Conservation (phyloP, 2,797 vertebrate genomes). For the Lithobates pipiens region DNA sequence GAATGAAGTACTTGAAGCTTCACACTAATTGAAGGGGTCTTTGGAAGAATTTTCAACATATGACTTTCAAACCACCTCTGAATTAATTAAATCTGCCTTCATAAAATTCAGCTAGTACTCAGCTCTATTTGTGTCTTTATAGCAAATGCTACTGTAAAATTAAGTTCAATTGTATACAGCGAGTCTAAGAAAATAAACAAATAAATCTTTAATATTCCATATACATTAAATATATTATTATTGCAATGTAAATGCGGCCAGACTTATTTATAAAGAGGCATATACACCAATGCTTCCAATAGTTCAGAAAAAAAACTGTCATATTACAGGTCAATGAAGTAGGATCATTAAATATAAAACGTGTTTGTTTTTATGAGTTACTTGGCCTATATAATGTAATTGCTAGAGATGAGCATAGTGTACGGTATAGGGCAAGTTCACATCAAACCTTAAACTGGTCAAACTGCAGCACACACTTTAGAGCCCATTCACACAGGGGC, state of each 20-base stretch:
- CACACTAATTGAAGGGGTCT: constrained; percentile 36
- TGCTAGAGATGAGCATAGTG: too few species aligned
- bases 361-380: too few species aligned
- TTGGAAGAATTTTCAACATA: constrained; percentile 15
- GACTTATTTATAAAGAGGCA: too few species aligned
- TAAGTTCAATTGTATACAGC: background rate
- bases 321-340: too few species aligned
- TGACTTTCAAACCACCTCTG: constrained; percentile 31
- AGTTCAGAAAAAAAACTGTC: background rate
- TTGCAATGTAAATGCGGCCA: too few species aligned
- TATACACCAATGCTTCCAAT: background rate
- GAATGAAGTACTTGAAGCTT: constrained; percentile 30
- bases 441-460: too few species aligned
- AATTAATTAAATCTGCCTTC: constrained; percentile 15
- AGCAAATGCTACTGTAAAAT: background rate
- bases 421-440: too few species aligned
- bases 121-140: background rate
- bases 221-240: background rate
- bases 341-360: too few species aligned
- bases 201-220: background rate
- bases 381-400: too few species aligned
- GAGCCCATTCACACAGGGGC: too few species aligned
- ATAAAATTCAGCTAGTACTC: background rate
- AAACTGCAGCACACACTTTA: too few species aligned
- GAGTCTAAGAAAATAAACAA: background rate